phyloP scores from a whole-genome alignment of 2,888 invertebrate species.

The Volucella zonaria region DNA sequence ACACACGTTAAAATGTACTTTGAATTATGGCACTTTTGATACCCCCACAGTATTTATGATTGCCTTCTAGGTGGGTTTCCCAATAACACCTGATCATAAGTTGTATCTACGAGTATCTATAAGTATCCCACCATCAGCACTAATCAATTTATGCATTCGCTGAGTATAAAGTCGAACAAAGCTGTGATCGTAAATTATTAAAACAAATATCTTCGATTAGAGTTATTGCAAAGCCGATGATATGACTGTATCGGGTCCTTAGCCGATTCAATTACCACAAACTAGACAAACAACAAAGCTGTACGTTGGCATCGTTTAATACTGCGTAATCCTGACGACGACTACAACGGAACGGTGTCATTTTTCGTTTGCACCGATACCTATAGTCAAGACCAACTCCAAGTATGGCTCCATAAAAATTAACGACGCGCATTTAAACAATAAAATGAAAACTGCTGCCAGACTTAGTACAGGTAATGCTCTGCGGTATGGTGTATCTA shows the following conservation, averaged over 20 bases:
- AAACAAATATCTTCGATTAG: slow-evolving; percentile 25
- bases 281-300: background rate
- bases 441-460: slow-evolving; percentile 50
- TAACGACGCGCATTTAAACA: slow-evolving; percentile 60
- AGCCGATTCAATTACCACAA: slow-evolving; percentile 20
- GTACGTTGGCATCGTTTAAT: background rate
- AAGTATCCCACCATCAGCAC: background rate
- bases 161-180: slow-evolving; percentile 19
- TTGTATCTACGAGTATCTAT: too few relatives aligned
- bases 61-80: slow-evolving; percentile 42
- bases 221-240: slow-evolving; percentile 44
- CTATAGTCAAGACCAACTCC: background rate
- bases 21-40: slow-evolving; percentile 24
- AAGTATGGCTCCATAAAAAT: slow-evolving; percentile 34
- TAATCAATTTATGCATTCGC: background rate
- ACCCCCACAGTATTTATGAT: slow-evolving; percentile 37
- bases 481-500: slow-evolving; percentile 13
- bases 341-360: background rate
- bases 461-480: slow-evolving; percentile 48
- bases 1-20: slow-evolving; percentile 1
- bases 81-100: slow-evolving; percentile 36
- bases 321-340: slow-evolving; percentile 18
- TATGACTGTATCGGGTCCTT: slow-evolving; percentile 21
- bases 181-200: slow-evolving; percentile 23
- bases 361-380: background rate